Conservation (phyloP, 2,888 invertebrate species). For the Salpingus planirostris region DNA sequence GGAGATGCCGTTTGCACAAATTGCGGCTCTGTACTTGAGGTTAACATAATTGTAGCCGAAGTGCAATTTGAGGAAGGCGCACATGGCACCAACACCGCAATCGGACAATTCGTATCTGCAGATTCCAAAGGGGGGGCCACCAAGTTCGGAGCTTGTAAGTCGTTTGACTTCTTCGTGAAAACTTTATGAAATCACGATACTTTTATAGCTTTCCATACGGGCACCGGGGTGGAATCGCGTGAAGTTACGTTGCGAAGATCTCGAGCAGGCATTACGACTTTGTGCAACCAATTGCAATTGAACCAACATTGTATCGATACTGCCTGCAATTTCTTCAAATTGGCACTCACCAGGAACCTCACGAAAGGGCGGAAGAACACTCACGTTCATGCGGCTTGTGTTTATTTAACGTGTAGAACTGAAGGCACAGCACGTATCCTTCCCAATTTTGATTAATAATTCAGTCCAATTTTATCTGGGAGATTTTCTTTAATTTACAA, state of each 20-base stretch:
- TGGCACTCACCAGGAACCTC: slow-evolving; percentile 73
- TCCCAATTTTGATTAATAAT: slow-evolving; percentile 7
- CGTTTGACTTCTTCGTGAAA: neutral
- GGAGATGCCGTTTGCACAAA: slow-evolving; percentile 94
- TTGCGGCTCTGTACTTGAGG: slow-evolving; percentile 94
- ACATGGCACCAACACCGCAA: slow-evolving; percentile 76
- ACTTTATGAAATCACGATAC: neutral
- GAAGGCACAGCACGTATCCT: slow-evolving; percentile 84
- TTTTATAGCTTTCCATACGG: slow-evolving; percentile 65
- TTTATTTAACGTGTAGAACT: slow-evolving; percentile 93
- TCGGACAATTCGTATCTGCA: slow-evolving; percentile 89
- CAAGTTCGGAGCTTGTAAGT: slow-evolving; percentile 64
- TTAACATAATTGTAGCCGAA: slow-evolving; percentile 93
- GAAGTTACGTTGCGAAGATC: slow-evolving; percentile 88
- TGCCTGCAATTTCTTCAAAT: slow-evolving; percentile 88
- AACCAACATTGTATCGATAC: slow-evolving; percentile 90
- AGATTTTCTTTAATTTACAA: slow-evolving; percentile 34
- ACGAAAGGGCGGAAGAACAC: slow-evolving; percentile 86
- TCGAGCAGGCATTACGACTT: slow-evolving; percentile 70
- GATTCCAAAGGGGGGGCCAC: slow-evolving; percentile 80
- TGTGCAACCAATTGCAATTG: slow-evolving; percentile 80
- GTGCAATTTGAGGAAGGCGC: slow-evolving; percentile 92
- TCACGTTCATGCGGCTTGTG: slow-evolving; percentile 92
- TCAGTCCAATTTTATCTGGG: neutral
- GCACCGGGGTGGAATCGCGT: slow-evolving; percentile 79